Percentiles rank a stretch among this genome's conserved stretches.
Conservation (phyloP, 1,140 invertebrate genomes). For the Bemisia tabaci region DNA sequence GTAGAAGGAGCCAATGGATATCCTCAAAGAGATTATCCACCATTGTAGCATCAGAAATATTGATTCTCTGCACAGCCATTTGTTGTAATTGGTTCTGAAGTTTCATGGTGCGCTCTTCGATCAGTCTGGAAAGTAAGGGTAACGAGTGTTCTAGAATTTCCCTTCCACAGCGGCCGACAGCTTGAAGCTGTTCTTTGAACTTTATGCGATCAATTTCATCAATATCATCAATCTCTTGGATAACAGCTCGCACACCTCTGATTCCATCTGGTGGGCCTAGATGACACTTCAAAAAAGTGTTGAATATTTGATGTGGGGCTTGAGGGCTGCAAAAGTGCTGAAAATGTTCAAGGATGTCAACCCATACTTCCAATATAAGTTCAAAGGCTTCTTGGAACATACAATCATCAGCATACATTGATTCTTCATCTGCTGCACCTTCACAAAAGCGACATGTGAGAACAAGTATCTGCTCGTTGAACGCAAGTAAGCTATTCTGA, state of each 20-base stretch:
- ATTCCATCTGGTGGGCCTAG: slow-evolving; percentile 66
- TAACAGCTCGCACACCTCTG: slow-evolving; percentile 34
- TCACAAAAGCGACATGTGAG: slow-evolving; percentile 62
- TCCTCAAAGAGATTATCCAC: slow-evolving; percentile 63
- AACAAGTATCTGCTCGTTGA: slow-evolving; percentile 48
- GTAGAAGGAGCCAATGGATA: slow-evolving; percentile 74
- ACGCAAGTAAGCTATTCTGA: slow-evolving; percentile 34
- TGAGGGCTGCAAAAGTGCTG: slow-evolving; percentile 36
- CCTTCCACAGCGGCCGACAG: slow-evolving; percentile 42
- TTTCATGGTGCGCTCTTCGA: slow-evolving; percentile 40
- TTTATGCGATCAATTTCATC: slow-evolving; percentile 55
- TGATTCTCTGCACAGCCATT: slow-evolving; percentile 27
- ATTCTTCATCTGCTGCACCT: slow-evolving; percentile 57
- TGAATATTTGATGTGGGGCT: slow-evolving; percentile 48
- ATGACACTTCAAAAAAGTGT: slow-evolving; percentile 67
- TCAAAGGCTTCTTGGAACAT: slow-evolving; percentile 67
- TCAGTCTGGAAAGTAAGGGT: slow-evolving; percentile 40
- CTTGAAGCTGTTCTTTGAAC: slow-evolving; percentile 52
- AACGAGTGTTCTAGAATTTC: slow-evolving; percentile 38
- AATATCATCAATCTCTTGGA: slow-evolving; percentile 47
- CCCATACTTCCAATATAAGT: slow-evolving; percentile 67
- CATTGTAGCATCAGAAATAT: slow-evolving; percentile 36
- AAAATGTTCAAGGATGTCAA: slow-evolving; percentile 43
- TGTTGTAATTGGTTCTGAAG: slow-evolving; percentile 37
- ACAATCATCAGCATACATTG: slow-evolving; percentile 42